Evolutionary conservation across 2,797 vertebrate genomes (phyloP).

Genomic region (Acanthurus tractus): DNA sequence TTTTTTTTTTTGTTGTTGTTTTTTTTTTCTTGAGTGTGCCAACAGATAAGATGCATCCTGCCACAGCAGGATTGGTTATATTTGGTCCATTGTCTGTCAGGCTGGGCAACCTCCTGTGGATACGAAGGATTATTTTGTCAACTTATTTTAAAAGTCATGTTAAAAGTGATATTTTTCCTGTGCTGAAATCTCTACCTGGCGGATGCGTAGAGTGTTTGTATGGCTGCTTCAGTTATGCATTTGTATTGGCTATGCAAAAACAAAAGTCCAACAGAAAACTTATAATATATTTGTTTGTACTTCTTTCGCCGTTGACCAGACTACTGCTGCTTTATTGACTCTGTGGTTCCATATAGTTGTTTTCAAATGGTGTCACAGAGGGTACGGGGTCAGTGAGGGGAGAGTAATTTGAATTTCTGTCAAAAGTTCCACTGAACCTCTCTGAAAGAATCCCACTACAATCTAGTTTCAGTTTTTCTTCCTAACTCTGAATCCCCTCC

Average conservation of each 20-base stretch:
- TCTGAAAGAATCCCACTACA: slow-evolving; percentile 19
- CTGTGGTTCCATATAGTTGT: slow-evolving; percentile 20
- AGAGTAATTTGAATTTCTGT: slow-evolving; percentile 39
- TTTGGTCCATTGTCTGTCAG: slow-evolving; percentile 69
- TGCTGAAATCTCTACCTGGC: slow-evolving; percentile 60
- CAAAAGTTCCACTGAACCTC: slow-evolving; percentile 4
- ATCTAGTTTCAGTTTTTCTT: slow-evolving; percentile 12
- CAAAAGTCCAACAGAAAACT: slow-evolving; percentile 33
- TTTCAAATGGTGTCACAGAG: slow-evolving; percentile 34
- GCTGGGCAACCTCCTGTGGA: slow-evolving; percentile 63
- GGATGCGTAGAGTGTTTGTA: slow-evolving; percentile 73
- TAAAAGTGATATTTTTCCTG: slow-evolving; percentile 73
- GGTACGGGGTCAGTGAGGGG: slow-evolving; percentile 25
- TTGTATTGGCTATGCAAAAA: slow-evolving; percentile 45
- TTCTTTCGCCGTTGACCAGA: slow-evolving; percentile 36
- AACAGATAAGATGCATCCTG: slow-evolving; percentile 38
- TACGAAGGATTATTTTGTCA: slow-evolving; percentile 76
- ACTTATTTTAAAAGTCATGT: slow-evolving; percentile 69
- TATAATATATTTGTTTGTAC: slow-evolving; percentile 58
- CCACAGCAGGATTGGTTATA: slow-evolving; percentile 64
- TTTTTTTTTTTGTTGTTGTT: neutral
- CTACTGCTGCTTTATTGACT: slow-evolving; percentile 3
- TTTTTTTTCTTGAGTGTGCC: slow-evolving; percentile 38
- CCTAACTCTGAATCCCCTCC: neutral
- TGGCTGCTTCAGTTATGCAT: slow-evolving; percentile 53